phyloP scores from a whole-genome alignment of 2,113 vertebrate species.

The Cynopterus brachyotis region DNA sequence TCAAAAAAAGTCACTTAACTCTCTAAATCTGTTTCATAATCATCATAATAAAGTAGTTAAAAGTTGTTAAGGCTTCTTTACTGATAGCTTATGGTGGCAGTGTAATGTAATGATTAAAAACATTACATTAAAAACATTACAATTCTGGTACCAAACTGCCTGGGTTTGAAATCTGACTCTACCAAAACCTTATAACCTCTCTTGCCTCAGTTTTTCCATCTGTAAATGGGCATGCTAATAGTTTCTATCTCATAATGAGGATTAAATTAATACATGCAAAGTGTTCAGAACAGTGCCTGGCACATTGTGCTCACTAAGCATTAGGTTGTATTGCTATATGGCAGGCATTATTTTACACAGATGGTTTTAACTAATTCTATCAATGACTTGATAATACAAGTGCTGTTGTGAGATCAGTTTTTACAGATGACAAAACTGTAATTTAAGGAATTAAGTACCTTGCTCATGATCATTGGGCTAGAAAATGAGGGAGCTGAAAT shows the following conservation, averaged over 20 bases:
- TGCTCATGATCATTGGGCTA: neutral
- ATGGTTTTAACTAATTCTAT: neutral
- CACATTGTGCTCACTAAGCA: neutral
- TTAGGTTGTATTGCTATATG: neutral
- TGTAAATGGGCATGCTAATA: neutral
- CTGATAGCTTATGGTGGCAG: neutral
- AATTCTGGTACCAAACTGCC: neutral
- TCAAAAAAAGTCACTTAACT: neutral
- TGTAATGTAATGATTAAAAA: neutral
- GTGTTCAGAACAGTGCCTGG: neutral
- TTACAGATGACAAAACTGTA: conserved; percentile 14
- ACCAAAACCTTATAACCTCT: neutral
- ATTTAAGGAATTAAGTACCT: neutral
- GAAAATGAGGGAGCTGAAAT: neutral
- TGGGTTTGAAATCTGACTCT: neutral
- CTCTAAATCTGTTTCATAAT: neutral
- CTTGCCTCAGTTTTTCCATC: neutral
- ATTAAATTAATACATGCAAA: neutral
- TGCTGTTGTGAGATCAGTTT: neutral
- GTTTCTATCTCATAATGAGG: neutral
- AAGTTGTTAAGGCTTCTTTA: neutral
- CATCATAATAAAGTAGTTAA: neutral
- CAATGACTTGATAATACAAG: neutral
- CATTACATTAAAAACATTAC: no score
- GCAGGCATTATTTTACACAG: neutral